Base-by-base conservation (phyloP, 2,797 vertebrate species). In the Chiroxiphia lanceolata region DNA sequence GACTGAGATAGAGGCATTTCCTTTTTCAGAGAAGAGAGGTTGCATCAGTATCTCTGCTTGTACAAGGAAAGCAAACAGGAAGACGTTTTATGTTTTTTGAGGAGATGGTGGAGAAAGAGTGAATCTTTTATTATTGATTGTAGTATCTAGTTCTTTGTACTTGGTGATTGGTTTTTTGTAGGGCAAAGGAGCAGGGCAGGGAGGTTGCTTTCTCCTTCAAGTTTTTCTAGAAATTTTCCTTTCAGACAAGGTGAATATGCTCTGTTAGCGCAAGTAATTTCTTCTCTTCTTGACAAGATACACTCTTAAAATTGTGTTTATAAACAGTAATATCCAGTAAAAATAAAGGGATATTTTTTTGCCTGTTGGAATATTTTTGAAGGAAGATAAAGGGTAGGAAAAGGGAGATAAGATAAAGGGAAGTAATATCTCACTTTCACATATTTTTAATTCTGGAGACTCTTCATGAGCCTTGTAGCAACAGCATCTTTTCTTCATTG, bases 21-120 rank as follows among this genome's bases (percentile, higher is more conserved):
- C 79, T 80, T 69, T 87, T 38, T 60, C 51, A 38, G 61, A 78
- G 70, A 36, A n/a, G 65, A 84, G 81, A 89, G 91, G 78, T 96
- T 88, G 76, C 85, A 87, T 93, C 89, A 40, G 26, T 70, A 9
- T 53, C 75, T 87, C 31, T 91, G 89, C 72, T 65, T 81, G 44
- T 33, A 26, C 69, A 42, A 69, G 70, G 59, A 76, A 23, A 85
- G 79, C 76, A 92, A 94, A 91, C 87, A 94, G 91, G 88, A 96
- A 89, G 64, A 36, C 50, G 2, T 42, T 79, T 69, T 45, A 11
- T 50, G 65, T 31, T 38, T 59, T 42, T n/a, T 17, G 9, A 11
- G 57, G 54, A 29, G 40, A 8, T 6, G 45, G 31, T 67, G n/a
- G 36, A 76, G 44, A 84, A 87, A 68, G 74, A 91, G 64, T 54